These are phyloP conservation scores for Diploscapter pachys DNA, from an alignment of 1,140 invertebrate species.

Conservation along the genomic window DNA sequence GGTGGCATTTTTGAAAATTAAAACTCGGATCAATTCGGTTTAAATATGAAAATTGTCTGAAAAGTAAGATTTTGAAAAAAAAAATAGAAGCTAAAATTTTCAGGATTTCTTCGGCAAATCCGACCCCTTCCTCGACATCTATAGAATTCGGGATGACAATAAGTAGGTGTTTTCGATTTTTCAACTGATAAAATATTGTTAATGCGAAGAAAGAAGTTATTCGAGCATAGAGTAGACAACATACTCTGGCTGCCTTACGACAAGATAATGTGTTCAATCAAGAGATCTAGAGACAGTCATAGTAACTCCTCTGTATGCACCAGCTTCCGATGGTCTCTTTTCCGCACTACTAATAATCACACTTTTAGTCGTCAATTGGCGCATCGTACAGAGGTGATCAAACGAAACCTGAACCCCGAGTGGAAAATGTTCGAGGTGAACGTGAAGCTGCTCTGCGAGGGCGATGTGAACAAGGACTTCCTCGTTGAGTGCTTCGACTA, in stretches of 20 bases:
- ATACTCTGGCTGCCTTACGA: neutral
- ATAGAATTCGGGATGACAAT: slow-evolving; percentile 62
- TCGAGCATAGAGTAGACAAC: neutral
- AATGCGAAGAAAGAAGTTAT: too few species aligned
- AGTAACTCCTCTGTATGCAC: too few species aligned
- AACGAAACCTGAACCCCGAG: slow-evolving; percentile 64
- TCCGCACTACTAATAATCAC: slow-evolving; percentile 1
- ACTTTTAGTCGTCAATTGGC: slow-evolving; percentile 62
- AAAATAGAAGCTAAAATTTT: too few species aligned
- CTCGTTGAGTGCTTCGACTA: slow-evolving; percentile 7
- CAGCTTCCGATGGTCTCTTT: neutral
- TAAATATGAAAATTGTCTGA: too few species aligned
- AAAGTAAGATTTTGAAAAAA: too few species aligned
- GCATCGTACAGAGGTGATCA: slow-evolving; percentile 65
- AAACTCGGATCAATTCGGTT: too few species aligned
- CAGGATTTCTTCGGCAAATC: slow-evolving; percentile 63
- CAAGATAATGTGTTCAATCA: neutral
- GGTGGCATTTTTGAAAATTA: slow-evolving; percentile 24
- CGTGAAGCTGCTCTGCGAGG: slow-evolving; percentile 66
- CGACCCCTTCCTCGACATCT: slow-evolving; percentile 65
- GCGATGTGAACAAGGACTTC: slow-evolving; percentile 65
- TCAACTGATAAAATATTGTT: too few species aligned
- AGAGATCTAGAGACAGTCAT: neutral
- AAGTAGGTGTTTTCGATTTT: slow-evolving; percentile 61
- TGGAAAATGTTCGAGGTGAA: slow-evolving; percentile 67